Base-by-base conservation (phyloP, 2,113 vertebrate genomes). In the Saiga tatarica region DNA sequence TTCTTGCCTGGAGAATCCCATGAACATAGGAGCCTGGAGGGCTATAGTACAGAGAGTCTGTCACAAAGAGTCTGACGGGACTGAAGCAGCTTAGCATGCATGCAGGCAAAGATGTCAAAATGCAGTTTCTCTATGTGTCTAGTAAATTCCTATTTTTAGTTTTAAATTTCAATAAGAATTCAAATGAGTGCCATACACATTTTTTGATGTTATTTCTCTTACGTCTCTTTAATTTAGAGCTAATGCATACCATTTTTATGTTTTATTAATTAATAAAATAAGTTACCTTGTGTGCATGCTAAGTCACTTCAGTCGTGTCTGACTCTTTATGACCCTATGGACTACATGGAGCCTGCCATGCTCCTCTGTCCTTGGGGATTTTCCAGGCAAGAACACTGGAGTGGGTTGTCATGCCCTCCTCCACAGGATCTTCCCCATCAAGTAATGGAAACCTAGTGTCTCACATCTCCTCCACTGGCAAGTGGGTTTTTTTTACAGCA, bases 91-190 rank as follows among this genome's bases (percentile, higher is more conserved):
- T 76, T 26, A 13, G 71, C 71, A 39, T 0, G 1, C 36, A 42
- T 0, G 1, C 36, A 39, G 3, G 2, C 71, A 42, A 42, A 11
- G 8, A 67, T 39, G 53, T 50, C 6, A 55, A 89, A 89, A 55
- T 74, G 6, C 36, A 89, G 30, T 42, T 71, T 71, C 42, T 19
- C 21, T 50, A 8, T 28, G 15, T 53, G 15, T 39, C 15, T 39
- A 74, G 47, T 21, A 53, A 74, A 39, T 26, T 74, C 67, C 36
- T 42, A 89, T 21, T 74, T 74, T 89, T 19, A 17, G 52, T 55
- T 36, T 55, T 89, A 74, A 39, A 89, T 42, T 53, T 52, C 25
- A 89, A 2, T 74, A 36, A 55, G n/a, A 42, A 42, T 30, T 74
- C 26, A 74, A 28, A 39, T 42, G 3, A 89, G 64, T 53, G 47